Base-by-base conservation (phyloP, 2,113 vertebrate genomes). In the Nyctibius bracteatus region DNA sequence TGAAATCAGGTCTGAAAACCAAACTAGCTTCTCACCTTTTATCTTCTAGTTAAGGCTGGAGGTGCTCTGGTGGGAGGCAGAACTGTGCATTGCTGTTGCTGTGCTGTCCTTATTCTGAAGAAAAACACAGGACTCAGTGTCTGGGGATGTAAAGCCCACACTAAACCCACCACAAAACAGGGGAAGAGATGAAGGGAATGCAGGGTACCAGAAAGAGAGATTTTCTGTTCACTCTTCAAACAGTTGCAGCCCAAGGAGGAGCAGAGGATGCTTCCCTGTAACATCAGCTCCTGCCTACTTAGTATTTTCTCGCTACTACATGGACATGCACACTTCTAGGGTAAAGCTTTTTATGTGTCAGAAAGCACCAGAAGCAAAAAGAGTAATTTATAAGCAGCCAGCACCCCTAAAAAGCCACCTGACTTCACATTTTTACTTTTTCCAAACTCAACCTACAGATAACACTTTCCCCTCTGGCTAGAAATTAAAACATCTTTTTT, bases 361-460 rank as follows among this genome's bases (percentile, higher is more conserved):
- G 15, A 93, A 51, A 85, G 44, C 57, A 87, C 5, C 31, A 81
- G 61, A 59, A 81, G 33, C 16, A 79, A 92, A 83, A 83, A 35
- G 33, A 83, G 14, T 81, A 33, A 93, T 86, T 81, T 86, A 52
- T 55, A 88, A 93, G 47, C 43, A 92, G 44, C 15, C n/a, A 30
- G 52, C 9, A 81, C 25, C 58, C 72, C 70, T 67, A 74, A 67
- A 75, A 89, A 78, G 49, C 59, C 57, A 81, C 39, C 46, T 91
- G 59, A 91, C 91, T 96, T 74, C 59, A 89, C 28, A 43, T 81
- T 92, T 88, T 88, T 71, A 79, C 57, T 46, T 89, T 79, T 44
- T 77, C 77, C 52, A 81, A 39, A 65, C 61, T 94, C 44, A 55
- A 92, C 83, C 62, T 59, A 72, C 24, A 92, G 80, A 95, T 79